A percentile compares a stretch with the other conserved stretches of the same genome.
phyloP scores from a whole-genome alignment of 2,888 invertebrate genomes.

The Eupeodes luniger region DNA sequence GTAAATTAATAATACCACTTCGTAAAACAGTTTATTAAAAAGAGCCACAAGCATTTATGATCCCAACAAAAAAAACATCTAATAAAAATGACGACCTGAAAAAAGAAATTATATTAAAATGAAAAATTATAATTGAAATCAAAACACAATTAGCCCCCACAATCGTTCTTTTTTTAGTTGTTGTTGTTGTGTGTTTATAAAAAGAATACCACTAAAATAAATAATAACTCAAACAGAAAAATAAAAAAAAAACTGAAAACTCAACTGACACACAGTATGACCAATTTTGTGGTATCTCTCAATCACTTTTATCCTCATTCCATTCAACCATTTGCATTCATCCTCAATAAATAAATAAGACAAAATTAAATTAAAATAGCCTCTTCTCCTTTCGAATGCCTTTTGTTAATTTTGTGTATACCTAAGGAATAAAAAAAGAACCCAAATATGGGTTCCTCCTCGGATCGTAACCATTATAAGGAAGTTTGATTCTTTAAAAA shows the following conservation, averaged over 20 bases:
- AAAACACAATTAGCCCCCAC: conserved; percentile 71
- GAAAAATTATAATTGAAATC: conserved; percentile 54
- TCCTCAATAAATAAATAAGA: conserved; percentile 14
- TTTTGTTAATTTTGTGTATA: conserved; percentile 56
- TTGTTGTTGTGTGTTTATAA: conserved; percentile 36
- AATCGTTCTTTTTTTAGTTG: conserved; percentile 1
- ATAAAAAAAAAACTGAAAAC: not conserved
- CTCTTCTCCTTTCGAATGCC: conserved; percentile 22
- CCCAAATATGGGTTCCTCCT: conserved; percentile 56
- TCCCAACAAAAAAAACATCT: not conserved
- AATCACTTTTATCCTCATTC: conserved; percentile 41
- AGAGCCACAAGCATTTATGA: not conserved
- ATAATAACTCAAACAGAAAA: not conserved
- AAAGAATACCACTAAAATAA: conserved; percentile 39
- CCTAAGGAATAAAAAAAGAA: conserved; percentile 27
- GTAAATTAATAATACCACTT: too few relatives aligned
- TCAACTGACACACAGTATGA: not conserved
- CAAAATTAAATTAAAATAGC: conserved; percentile 36
- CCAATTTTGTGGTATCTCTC: conserved; percentile 37
- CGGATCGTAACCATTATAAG: conserved; percentile 43
- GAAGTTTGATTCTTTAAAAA: conserved; percentile 46
- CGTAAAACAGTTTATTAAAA: not conserved
- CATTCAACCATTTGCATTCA: conserved; percentile 34
- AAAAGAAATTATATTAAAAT: conserved; percentile 22
- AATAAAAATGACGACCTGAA: not conserved